A percentile compares a stretch with the other conserved stretches of the same genome.
phyloP scores from a whole-genome alignment of 2,797 vertebrate species.

The Sternotherus odoratus region DNA sequence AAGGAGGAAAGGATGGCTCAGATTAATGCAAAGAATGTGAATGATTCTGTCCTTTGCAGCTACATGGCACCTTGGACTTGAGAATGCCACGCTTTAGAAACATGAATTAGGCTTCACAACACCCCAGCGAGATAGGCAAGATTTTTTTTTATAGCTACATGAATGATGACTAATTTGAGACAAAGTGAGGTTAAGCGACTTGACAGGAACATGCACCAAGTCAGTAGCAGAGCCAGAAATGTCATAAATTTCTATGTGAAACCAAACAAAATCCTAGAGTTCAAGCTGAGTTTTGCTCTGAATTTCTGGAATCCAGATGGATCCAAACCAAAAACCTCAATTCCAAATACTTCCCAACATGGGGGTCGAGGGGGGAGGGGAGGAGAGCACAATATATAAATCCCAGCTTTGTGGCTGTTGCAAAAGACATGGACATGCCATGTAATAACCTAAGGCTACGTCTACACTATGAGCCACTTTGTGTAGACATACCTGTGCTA shows the following conservation, averaged over 20 bases:
- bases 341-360: slow-evolving; percentile 51
- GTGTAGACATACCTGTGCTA: too few species aligned
- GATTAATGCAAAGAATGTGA: neutral
- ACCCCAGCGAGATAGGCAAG: rapidly evolving
- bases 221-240: neutral
- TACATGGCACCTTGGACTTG: rapidly evolving
- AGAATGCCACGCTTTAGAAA: rapidly evolving
- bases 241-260: too few species aligned
- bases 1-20: neutral
- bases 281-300: slow-evolving; percentile 70
- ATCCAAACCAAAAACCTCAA: slow-evolving; percentile 62
- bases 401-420: too few species aligned
- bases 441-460: too few species aligned
- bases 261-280: slow-evolving; percentile 7
- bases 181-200: neutral
- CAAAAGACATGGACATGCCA: too few species aligned
- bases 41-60: neutral
- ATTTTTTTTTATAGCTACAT: neutral
- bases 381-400: slow-evolving; percentile 45
- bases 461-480: too few species aligned
- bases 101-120: rapidly evolving
- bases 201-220: neutral
- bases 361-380: too few species aligned
- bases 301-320: slow-evolving; percentile 22
- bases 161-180: neutral